A percentile compares a stretch with the other conserved stretches of the same genome.
Conservation (phyloP, 2,113 vertebrate genomes). For the Myiopsitta monachus region DNA sequence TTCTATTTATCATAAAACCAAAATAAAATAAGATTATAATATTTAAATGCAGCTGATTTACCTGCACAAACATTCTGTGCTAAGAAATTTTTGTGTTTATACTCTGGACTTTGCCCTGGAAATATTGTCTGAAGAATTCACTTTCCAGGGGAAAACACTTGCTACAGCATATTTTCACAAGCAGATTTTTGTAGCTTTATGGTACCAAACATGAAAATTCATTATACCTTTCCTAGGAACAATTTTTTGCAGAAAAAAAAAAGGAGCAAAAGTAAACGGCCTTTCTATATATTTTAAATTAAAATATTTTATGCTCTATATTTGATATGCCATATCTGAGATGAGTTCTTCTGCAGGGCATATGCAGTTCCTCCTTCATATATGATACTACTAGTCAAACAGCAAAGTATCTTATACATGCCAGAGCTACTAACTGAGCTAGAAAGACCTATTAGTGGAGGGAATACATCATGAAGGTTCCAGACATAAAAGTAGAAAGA, state of each 20-base stretch:
- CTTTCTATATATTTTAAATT: background rate
- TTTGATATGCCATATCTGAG: background rate
- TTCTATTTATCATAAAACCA: background rate
- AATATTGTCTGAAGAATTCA: background rate
- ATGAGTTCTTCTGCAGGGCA: background rate
- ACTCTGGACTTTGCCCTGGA: background rate
- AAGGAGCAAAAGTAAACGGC: fast-evolving
- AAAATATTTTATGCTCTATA: background rate
- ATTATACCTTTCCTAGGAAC: background rate
- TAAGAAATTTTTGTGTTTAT: background rate
- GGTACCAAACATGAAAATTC: background rate
- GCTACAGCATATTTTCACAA: background rate
- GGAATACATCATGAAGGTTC: background rate
- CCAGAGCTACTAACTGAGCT: background rate
- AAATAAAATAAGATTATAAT: background rate
- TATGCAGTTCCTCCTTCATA: background rate
- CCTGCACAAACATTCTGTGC: background rate
- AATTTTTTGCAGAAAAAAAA: background rate
- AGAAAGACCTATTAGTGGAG: background rate
- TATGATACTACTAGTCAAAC: background rate
- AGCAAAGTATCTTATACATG: background rate
- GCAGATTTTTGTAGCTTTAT: background rate
- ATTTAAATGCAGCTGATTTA: background rate
- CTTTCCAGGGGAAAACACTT: background rate
- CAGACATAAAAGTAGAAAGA: background rate